Evolutionary conservation across 2,113 vertebrate genomes (phyloP).

Genomic region (Cynoglossus semilaevis): DNA sequence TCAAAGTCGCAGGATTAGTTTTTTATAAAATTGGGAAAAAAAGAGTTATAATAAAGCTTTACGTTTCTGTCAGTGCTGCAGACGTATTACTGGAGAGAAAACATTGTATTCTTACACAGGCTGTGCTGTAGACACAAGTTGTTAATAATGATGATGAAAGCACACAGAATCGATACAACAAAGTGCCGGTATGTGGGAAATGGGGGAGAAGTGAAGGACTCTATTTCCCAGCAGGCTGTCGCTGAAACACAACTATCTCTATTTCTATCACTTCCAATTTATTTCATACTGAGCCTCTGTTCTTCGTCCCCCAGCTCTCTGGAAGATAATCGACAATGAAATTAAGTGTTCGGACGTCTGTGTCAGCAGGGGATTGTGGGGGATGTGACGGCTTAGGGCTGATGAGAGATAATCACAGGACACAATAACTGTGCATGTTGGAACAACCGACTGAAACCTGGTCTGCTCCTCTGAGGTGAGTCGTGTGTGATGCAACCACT

Average conservation of each 20-base stretch:
- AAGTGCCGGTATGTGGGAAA: constrained; percentile 3
- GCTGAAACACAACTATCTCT: background rate
- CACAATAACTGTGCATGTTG: constrained; percentile 10
- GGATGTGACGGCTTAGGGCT: constrained; percentile 34
- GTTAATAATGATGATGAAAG: constrained; percentile 19
- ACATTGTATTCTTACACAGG: constrained; percentile 5
- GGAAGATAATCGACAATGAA: constrained; percentile 43
- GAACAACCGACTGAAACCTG: constrained; percentile 31
- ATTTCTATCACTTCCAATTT: constrained; percentile 31
- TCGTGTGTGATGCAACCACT: too few species aligned
- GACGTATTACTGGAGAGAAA: constrained; percentile 1
- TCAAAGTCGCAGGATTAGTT: too few species aligned
- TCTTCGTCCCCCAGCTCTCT: constrained; percentile 6
- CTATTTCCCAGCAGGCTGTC: background rate
- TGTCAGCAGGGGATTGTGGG: constrained; percentile 25
- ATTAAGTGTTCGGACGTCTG: constrained; percentile 25
- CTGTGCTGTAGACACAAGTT: background rate
- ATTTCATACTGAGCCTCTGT: constrained; percentile 18
- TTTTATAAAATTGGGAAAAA: too few species aligned
- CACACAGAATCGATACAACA: background rate
- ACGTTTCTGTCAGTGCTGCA: constrained; percentile 4
- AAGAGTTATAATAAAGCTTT: too few species aligned
- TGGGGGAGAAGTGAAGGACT: background rate
- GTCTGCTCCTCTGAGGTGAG: constrained; percentile 4
- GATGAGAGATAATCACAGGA: constrained; percentile 57